phyloP scores from a whole-genome alignment of 2,113 vertebrate genomes.

The Gavialis gangeticus region DNA sequence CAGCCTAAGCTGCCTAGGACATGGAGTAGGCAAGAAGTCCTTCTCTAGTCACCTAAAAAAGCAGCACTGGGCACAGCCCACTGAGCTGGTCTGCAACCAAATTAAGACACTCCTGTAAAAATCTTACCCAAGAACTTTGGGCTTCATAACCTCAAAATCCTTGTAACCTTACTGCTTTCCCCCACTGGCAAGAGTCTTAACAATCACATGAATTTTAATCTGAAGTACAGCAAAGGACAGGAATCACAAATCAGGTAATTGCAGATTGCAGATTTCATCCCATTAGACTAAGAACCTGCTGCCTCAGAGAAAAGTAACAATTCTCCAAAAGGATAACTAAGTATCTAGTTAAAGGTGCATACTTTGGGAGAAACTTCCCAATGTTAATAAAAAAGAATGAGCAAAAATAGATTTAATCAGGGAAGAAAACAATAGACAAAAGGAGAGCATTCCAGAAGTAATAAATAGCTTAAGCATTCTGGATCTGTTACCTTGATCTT shows the following conservation, averaged over 20 bases:
- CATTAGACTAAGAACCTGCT: conserved; percentile 1
- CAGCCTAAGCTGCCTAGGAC: background rate
- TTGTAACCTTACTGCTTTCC: background rate
- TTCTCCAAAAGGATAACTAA: conserved; percentile 7
- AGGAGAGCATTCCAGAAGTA: background rate
- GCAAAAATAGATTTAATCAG: background rate
- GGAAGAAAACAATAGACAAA: background rate
- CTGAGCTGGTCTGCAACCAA: background rate
- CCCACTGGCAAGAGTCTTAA: background rate
- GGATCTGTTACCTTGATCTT: conserved; percentile 84
- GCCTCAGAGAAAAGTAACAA: background rate
- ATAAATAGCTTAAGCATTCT: background rate
- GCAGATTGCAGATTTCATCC: background rate
- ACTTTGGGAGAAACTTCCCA: background rate
- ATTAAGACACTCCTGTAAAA: background rate
- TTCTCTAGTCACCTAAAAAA: background rate
- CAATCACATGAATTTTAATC: background rate
- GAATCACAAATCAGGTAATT: conserved; percentile 24
- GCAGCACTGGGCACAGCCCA: background rate
- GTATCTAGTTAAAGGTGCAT: background rate
- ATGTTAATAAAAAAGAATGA: background rate
- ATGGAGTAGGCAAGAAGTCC: background rate
- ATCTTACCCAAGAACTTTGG: background rate
- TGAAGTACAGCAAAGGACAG: background rate
- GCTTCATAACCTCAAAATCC: conserved; percentile 2